Base-by-base conservation (phyloP, 2,797 vertebrate species). In the Cheirogaleus major region DNA sequence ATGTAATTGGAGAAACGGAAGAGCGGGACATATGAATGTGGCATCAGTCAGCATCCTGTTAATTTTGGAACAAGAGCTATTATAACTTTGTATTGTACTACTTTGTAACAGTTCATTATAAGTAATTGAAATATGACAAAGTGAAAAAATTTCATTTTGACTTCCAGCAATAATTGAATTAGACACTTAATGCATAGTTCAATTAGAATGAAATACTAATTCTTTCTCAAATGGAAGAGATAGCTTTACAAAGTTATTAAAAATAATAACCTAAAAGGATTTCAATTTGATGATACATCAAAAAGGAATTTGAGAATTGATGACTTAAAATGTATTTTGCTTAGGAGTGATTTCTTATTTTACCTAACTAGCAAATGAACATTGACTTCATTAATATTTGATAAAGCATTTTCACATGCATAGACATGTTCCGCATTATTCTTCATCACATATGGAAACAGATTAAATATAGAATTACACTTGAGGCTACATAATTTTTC, bases 121-220 rank as follows among this genome's bases (percentile, higher is more conserved):
- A 72, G 35, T 85, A 70, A 89, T 1, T 90, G 13, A 81, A 91
- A 65, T 69, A 72, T 35, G 20, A 63, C 43, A 78, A 35, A 75
- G 18, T 73, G 22, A 65, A 93, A 70, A 96, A 84, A 89, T 32
- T 11, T 79, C 4, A 5, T 30, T 81, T 85, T 45, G 8, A 2
- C 41, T 90, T 85, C 30, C 32, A 78, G 38, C 25, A 80, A 84
- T 65, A 94, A 50, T 43, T 94, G 43, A 93, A 57, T 87, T 88
- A 94, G 50, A 70, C 45, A 70, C 38, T 89, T 79, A 78, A 80
- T 55, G 5, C 17, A 75, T 59, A 89, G 55, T 84, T 91, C 55
- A 88, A 35, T 52, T 84, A 72, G 35, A 65, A n/a, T 32, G 55
- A 93, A 96, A 81, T 32, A 0, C 0, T 83, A 27, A 57, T 41